Base-by-base conservation (phyloP, 1,140 invertebrate species). In the Euwallacea fornicatus region DNA sequence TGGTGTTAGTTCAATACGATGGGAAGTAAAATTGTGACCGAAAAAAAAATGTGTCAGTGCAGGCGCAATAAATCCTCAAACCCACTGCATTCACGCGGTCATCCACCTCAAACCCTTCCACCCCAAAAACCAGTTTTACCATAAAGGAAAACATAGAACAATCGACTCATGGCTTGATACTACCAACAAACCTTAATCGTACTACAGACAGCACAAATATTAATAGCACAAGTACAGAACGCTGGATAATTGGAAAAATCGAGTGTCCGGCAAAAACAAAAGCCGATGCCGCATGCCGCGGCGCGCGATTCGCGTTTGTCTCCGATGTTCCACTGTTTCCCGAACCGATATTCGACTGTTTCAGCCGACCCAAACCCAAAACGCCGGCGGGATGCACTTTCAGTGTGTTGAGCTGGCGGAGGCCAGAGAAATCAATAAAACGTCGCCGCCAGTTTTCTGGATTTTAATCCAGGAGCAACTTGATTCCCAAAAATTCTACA, bases 341-440 rank as follows among this genome's bases (percentile, higher is more conserved):
- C 63, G 63, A 53, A 44, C 66, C 11, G 66, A 56, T 59, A 44
- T 50, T 67, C 54, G 58, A 67, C 58, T 59, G 66, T 58, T 56
- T 58, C 54, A 47, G 53, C 44, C 46, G 16, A 42, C 41, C 44
- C 42, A 8, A n/a, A 53, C 16, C 21, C 66, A n/a, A 60, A 58
- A 58, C 11, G 64, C 66, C 66, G 54, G 42, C 54, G 15, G 58
- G 54, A 67, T 67, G 66, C 66, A 67, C 66, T 67, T 67, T 58
- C 55, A 47, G 47, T 43, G 64, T 66, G 64, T 66, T 50, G 66
- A 60, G 66, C 66, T 60, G 42, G 66, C 43, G 42, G 47, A 13
- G 42, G 54, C 66, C 66, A 67, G 55, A 16, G 54, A 59, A 67
- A 67, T 67, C 66, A 67, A 67, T 67, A 67, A 67, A 58, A 59